Evolutionary conservation across 2,888 invertebrate genomes (phyloP), one percentile per base, ranked within the genome.

Genomic region (Ctena decussata): DNA sequence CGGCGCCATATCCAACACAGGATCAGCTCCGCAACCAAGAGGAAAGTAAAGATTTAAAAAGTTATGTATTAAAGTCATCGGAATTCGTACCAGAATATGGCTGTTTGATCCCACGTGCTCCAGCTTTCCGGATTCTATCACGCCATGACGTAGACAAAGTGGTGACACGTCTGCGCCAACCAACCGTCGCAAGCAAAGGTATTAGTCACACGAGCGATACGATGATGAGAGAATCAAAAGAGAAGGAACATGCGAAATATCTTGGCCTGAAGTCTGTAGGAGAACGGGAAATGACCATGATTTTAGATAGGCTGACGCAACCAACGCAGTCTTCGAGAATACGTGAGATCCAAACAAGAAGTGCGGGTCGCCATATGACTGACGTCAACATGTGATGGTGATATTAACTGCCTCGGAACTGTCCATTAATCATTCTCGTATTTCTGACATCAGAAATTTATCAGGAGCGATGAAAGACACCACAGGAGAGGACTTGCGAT

Each of bases 81-180:
- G 92, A 92, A 75, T 94, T 93, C 80, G 86, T 90, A 32, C 87
- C 90, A 35, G 92, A 92, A 41, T 92, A 92, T 82, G 83, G 87
- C 35, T 93, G 93, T 74, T 74, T 93, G 69, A 92, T 94, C 65
- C 94, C 94, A 21, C 79, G 91, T 18, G 94, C 94, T 8, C 93
- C 93, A 15, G 94, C 93, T 8, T 94, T 94, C 87, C 89, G 93
- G 35, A 73, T 90, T 3, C 86, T 94, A 3, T 93, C 94, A 0
- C 88, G 92, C 6, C 88, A 93, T 57, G 91, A 93, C 76, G 82
- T 93, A 18, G 89, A 92, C 44, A 87, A 85, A 24, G 87, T 93
- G 32, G 91, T 92, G 0, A 77, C 65, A 15, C 87, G 93, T 12
- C 85, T 93, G 0, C 80, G 89, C 15, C 82, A 82, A 15, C 91